Conservation (phyloP, 2,888 invertebrate species). For the Bruchidius siliquastri region DNA sequence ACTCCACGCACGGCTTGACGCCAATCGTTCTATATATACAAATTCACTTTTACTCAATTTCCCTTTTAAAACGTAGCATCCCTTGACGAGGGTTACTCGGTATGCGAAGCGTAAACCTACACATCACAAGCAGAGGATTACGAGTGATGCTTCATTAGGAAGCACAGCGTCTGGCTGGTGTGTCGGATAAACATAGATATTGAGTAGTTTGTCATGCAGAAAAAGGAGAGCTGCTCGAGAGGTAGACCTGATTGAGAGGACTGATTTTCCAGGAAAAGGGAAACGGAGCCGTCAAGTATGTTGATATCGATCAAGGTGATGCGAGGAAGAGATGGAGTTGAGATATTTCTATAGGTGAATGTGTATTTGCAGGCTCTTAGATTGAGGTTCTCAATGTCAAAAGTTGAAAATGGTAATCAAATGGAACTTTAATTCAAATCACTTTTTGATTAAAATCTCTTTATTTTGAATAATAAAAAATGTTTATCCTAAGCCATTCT, state of each 20-base stretch:
- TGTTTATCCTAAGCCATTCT: too few relatives aligned
- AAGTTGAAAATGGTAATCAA: too few relatives aligned
- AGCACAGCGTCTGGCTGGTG: background rate
- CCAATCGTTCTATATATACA: background rate
- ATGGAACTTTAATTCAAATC: too few relatives aligned
- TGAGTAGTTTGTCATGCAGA: background rate
- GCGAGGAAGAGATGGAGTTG: background rate
- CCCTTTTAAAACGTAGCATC: background rate
- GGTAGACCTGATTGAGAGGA: background rate
- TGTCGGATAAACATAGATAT: background rate
- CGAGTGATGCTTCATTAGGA: background rate
- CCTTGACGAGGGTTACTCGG: background rate
- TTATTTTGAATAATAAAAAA: too few relatives aligned
- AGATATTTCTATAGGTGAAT: too few relatives aligned
- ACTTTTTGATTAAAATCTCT: too few relatives aligned
- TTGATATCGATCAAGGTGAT: background rate
- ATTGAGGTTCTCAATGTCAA: too few relatives aligned
- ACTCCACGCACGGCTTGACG: background rate
- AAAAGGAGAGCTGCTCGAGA: background rate
- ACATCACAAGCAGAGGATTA: background rate
- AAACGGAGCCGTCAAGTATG: background rate
- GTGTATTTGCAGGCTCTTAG: too few relatives aligned
- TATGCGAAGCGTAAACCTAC: background rate
- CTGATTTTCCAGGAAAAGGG: background rate
- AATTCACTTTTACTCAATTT: background rate